Evolutionary conservation across 2,113 vertebrate genomes (phyloP).

Genomic region (Cyprichromis sp.): DNA sequence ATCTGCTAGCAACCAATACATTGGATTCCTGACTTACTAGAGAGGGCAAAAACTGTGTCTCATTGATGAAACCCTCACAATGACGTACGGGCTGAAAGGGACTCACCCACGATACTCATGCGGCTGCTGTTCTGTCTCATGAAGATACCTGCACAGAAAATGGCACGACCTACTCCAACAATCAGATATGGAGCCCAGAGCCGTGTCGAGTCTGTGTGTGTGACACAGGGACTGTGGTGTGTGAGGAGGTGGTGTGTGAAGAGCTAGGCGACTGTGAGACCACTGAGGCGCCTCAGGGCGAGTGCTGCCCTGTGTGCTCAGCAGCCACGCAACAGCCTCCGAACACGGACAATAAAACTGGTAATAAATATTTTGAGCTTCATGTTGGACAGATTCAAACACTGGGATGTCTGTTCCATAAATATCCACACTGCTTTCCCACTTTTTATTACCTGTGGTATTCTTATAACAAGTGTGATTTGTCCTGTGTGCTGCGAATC

Average conservation of each 20-base stretch:
- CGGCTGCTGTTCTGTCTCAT: slow-evolving; percentile 4
- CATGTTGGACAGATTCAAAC: neutral
- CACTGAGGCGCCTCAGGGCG: neutral
- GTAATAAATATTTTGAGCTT: slow-evolving; percentile 17
- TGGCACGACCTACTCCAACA: neutral
- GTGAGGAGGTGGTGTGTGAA: slow-evolving; percentile 44
- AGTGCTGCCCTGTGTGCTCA: slow-evolving; percentile 42
- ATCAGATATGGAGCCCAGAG: slow-evolving; percentile 25
- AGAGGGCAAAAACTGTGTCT: neutral
- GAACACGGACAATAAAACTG: neutral
- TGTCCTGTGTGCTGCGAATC: neutral
- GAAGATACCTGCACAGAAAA: slow-evolving; percentile 29
- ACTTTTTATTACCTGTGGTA: neutral
- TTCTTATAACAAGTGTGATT: neutral
- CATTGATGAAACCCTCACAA: neutral
- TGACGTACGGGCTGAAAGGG: neutral
- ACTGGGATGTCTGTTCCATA: neutral
- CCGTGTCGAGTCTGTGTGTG: slow-evolving; percentile 26
- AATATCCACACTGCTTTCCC: neutral
- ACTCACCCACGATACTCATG: neutral
- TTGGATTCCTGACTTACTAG: neutral
- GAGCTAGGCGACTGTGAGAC: slow-evolving; percentile 7
- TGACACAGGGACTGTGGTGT: slow-evolving; percentile 1
- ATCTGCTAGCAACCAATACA: neutral
- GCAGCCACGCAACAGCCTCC: neutral